A percentile compares a stretch with the other conserved stretches of the same genome.
Conservation (phyloP, 1,140 invertebrate genomes). For the Stegodyphus dumicola region DNA sequence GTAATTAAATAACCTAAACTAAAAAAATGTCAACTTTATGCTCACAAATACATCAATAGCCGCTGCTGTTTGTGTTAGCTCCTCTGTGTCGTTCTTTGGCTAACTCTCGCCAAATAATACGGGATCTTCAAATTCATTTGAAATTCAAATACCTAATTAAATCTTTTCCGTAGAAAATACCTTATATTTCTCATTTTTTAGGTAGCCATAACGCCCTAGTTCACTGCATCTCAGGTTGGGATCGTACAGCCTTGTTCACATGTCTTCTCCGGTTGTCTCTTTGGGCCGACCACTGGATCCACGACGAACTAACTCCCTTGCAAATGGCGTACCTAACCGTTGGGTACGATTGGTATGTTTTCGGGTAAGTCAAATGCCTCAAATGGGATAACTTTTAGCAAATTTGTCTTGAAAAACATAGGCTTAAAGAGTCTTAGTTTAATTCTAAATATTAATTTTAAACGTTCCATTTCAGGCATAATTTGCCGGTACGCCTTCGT, state of each 20-base stretch:
- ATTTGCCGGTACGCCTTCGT: neutral
- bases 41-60: too few species aligned
- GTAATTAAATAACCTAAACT: too few species aligned
- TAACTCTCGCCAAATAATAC: too few species aligned
- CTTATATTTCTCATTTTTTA: neutral
- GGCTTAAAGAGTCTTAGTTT: neutral
- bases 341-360: neutral
- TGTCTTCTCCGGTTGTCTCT: neutral
- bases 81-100: too few species aligned
- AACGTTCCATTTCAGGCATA: neutral
- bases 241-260: neutral
- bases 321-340: neutral
- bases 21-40: too few species aligned
- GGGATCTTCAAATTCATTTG: too few species aligned
- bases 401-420: neutral
- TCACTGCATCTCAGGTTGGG: neutral
- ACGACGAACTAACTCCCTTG: neutral
- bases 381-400: too few species aligned
- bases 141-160: too few species aligned
- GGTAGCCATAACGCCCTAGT: neutral
- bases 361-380: neutral
- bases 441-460: neutral
- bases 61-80: too few species aligned
- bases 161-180: too few species aligned
- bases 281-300: neutral